Base-by-base conservation (phyloP, 37 sponge, comb jelly and placozoan genomes). In the Diacarnus erythraeanus region DNA sequence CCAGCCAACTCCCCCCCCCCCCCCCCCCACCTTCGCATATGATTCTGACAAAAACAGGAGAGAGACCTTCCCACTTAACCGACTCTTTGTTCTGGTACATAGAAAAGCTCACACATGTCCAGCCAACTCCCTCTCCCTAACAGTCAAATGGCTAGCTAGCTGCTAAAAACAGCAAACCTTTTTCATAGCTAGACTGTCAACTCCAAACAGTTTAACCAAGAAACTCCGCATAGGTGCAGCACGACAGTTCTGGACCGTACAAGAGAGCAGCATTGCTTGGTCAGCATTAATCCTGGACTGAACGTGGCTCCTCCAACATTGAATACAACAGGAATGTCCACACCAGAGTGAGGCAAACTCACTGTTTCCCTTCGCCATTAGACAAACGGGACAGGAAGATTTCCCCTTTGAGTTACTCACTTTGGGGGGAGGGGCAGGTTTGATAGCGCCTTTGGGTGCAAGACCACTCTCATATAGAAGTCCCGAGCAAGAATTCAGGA, bases 271-370 rank as follows among this genome's bases (percentile, higher is more conserved):
- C 0, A 86, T 69, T 33, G 75, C 57, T 0, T 2, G 15, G 56
- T 58, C 72, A 22, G 26, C 36, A n/a, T 64, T 63, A 35, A 86
- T 79, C 80, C 79, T 73, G 40, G 79, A 15, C 67, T 42, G 34
- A 30, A 79, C 21, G 68, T 86, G 79, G 31, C n/a, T 59, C 79
- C 42, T 25, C 86, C 86, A 86, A 42, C 86, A 86, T 12, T 74
- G 23, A 79, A 67, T 74, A 41, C 88, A 88, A 27, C 77, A 81
- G 82, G n/a, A 61, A 40, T 88, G 88, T n/a, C 33, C 57, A 71
- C 88, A 88, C 73, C 72, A 81, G 18, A 88, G 83, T 56, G 72
- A 69, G 0, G 15, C 23, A 1, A 56, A 20, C 20, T 78, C 79
- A 23, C 20, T 25, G 15, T 35, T 9, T 0, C 30, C 23, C 64